A percentile compares a stretch with the other conserved stretches of the same genome.
Conservation (phyloP, 92 coral and sea anemone genomes). For the Umimayanthus kanabou region DNA sequence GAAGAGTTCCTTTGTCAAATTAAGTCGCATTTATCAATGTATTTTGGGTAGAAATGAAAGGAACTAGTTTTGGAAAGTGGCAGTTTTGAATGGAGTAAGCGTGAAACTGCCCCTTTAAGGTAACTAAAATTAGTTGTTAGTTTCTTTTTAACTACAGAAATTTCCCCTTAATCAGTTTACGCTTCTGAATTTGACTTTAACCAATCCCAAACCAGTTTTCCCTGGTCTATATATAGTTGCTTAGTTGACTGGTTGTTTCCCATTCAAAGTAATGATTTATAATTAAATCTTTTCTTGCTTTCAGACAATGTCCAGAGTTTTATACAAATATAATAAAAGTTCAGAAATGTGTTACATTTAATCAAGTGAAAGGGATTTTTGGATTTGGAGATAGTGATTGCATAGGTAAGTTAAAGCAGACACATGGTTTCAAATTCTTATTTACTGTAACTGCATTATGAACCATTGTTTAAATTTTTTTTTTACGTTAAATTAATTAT, state of each 20-base stretch:
- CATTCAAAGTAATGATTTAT: too few relatives aligned
- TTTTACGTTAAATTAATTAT: too few relatives aligned
- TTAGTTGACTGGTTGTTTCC: neutral
- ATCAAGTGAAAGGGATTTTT: slow-evolving; percentile 95
- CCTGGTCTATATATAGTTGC: neutral
- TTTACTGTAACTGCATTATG: too few relatives aligned
- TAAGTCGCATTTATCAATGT: too few relatives aligned
- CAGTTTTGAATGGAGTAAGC: too few relatives aligned
- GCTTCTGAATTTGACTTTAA: too few relatives aligned
- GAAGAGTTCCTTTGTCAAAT: too few relatives aligned
- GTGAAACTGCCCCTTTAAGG: too few relatives aligned
- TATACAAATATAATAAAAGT: slow-evolving; percentile 90
- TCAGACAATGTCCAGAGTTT: slow-evolving; percentile 87
- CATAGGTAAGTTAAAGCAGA: slow-evolving; percentile 72
- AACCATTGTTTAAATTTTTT: too few relatives aligned
- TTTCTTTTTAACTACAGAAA: neutral
- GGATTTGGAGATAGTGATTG: slow-evolving; percentile 96
- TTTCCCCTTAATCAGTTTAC: neutral
- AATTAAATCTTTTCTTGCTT: slow-evolving; percentile 14
- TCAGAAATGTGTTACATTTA: slow-evolving; percentile 93
- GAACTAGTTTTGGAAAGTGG: too few relatives aligned
- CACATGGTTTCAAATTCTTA: neutral
- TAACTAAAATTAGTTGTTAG: neutral
- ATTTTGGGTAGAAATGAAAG: too few relatives aligned
- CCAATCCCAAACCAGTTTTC: neutral